Evolutionary conservation across 1,140 invertebrate genomes (phyloP).

Genomic region (Cotesia typhae): DNA sequence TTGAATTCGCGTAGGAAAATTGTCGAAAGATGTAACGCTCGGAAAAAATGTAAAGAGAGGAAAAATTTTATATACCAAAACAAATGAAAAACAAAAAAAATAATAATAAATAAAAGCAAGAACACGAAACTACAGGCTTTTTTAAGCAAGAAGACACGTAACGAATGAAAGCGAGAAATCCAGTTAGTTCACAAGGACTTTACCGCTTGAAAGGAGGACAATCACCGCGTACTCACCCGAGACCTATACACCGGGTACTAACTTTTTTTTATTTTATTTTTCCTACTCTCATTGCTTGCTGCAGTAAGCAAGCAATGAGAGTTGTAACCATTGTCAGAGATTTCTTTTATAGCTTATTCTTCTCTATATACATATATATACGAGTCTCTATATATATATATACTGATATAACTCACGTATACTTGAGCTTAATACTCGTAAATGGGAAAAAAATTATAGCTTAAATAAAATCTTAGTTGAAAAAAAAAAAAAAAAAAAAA

Average conservation of each 20-base stretch:
- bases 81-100: neutral
- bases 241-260: slow-evolving; percentile 4
- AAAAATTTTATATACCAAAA: neutral
- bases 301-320: too few species aligned
- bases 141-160: slow-evolving; percentile 18
- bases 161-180: slow-evolving; percentile 29
- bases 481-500: too few species aligned
- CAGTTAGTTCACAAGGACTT: slow-evolving; percentile 24
- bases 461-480: too few species aligned
- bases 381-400: too few species aligned
- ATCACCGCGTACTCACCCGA: slow-evolving; percentile 28
- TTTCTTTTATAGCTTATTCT: slow-evolving; percentile 5
- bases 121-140: slow-evolving; percentile 11
- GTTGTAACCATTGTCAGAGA: slow-evolving; percentile 2
- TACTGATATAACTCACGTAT: too few species aligned
- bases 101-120: neutral
- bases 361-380: too few species aligned
- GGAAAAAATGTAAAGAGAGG: neutral
- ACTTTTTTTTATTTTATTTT: slow-evolving; percentile 11
- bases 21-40: too few species aligned
- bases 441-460: too few species aligned
- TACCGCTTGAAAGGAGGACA: slow-evolving; percentile 26
- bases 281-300: slow-evolving; percentile 9
- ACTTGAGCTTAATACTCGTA: too few species aligned
- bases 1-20: too few species aligned